These are phyloP conservation scores for Drosophila macrothrix DNA, from an alignment of 2,888 invertebrate species.

Conservation along the genomic window DNA sequence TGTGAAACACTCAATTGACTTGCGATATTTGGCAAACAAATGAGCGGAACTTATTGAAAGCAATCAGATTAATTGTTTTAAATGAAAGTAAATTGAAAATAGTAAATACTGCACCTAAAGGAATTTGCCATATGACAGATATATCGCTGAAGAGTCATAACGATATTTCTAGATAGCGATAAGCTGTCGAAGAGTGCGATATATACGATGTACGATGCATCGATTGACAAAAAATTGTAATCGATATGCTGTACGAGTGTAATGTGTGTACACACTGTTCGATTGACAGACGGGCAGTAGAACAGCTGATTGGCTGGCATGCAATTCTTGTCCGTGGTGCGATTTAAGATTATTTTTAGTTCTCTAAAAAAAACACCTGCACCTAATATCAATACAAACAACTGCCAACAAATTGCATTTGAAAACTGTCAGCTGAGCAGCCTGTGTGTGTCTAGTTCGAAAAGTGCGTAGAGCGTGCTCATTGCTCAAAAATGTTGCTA, in stretches of 20 bases:
- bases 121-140: slow-evolving; percentile 7
- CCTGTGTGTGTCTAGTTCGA: slow-evolving; percentile 22
- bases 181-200: neutral
- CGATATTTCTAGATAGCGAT: slow-evolving; percentile 11
- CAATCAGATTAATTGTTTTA: neutral
- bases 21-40: neutral
- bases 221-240: neutral
- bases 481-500: slow-evolving; percentile 57
- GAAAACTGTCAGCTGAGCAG: slow-evolving; percentile 26
- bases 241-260: slow-evolving; percentile 3
- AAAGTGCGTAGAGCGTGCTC: slow-evolving; percentile 4
- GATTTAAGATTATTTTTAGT: slow-evolving; percentile 57
- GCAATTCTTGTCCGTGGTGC: slow-evolving; percentile 38
- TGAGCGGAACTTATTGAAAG: neutral
- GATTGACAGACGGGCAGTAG: slow-evolving; percentile 14
- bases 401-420: slow-evolving; percentile 16
- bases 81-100: neutral
- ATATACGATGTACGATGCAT: neutral
- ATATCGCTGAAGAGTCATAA: neutral
- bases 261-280: slow-evolving; percentile 43
- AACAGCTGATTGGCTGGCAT: slow-evolving; percentile 52
- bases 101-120: neutral
- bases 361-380: slow-evolving; percentile 52
- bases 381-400: slow-evolving; percentile 25
- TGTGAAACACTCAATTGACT: slow-evolving; percentile 4